These are phyloP conservation scores for Notodonta ziczac DNA, from an alignment of 2,888 invertebrate species.

Conservation along the genomic window DNA sequence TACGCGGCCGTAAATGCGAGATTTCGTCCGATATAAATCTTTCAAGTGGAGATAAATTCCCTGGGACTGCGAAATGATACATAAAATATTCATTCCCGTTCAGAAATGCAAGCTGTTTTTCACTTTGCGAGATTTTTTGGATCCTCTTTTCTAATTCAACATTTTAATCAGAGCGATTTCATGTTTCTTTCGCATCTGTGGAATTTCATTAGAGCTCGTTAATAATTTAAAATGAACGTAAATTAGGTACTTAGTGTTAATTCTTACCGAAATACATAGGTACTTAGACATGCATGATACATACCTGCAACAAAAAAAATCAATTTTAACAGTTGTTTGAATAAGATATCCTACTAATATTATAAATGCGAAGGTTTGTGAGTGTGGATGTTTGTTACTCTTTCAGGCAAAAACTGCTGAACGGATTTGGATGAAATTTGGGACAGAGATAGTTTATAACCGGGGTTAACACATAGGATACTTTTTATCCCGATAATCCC, in stretches of 20 bases:
- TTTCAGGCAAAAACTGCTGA: too few species aligned
- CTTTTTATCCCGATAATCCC: too few species aligned
- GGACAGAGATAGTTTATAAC: too few species aligned
- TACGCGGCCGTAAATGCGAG: conserved; percentile 65
- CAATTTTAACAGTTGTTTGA: conserved; percentile 8
- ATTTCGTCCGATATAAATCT: conserved; percentile 79
- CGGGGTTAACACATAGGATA: too few species aligned
- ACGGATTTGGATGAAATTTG: too few species aligned
- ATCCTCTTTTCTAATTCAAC: conserved; percentile 23
- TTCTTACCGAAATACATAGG: conserved; percentile 8
- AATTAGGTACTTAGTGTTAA: background rate
- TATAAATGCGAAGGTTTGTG: too few species aligned
- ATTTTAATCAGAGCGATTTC: conserved; percentile 15
- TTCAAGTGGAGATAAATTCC: conserved; percentile 77
- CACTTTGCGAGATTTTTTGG: conserved; percentile 51
- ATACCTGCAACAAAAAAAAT: conserved; percentile 42
- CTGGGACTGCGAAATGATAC: conserved; percentile 76
- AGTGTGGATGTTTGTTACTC: too few species aligned
- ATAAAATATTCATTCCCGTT: conserved; percentile 77
- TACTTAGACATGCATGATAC: conserved; percentile 18
- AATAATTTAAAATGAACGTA: background rate
- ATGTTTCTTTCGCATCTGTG: background rate
- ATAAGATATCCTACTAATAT: too few species aligned
- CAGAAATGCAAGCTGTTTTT: conserved; percentile 77
- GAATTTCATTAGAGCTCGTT: background rate